Evolutionary conservation across 2,113 vertebrate species (phyloP).

Genomic region (Pedionomus torquatus): DNA sequence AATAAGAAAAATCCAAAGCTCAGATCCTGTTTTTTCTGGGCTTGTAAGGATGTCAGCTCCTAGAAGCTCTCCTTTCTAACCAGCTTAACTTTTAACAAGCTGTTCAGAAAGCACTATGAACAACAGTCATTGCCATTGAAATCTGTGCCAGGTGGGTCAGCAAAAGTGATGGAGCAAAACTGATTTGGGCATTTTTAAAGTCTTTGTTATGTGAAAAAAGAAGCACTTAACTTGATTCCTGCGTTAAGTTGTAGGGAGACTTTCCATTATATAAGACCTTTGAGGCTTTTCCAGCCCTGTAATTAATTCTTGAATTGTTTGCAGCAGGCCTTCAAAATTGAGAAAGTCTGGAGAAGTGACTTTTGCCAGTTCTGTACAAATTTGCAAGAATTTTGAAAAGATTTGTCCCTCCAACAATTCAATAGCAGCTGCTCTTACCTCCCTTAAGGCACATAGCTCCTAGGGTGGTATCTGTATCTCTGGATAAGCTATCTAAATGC

Average conservation of each 20-base stretch:
- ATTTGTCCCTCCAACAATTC: not conserved
- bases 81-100: not conserved
- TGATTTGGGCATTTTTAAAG: not conserved
- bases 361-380: not conserved
- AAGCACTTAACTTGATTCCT: rapidly evolving
- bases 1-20: not conserved
- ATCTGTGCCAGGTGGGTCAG: not conserved
- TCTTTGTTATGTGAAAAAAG: not conserved
- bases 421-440: not conserved
- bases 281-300: not conserved
- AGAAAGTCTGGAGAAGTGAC: not conserved
- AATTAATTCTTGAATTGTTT: not conserved
- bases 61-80: not conserved
- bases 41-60: not conserved
- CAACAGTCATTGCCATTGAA: not conserved
- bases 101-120: not conserved
- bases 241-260: not conserved
- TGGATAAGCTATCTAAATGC: not conserved
- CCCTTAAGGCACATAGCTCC: not conserved
- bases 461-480: not conserved
- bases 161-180: constrained; percentile 1
- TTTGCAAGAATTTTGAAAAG: not conserved
- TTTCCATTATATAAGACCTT: not conserved
- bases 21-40: not conserved
- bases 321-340: not conserved